Base-by-base conservation (phyloP, 2,888 invertebrate species). In the Pycnomerus fuliginosus region DNA sequence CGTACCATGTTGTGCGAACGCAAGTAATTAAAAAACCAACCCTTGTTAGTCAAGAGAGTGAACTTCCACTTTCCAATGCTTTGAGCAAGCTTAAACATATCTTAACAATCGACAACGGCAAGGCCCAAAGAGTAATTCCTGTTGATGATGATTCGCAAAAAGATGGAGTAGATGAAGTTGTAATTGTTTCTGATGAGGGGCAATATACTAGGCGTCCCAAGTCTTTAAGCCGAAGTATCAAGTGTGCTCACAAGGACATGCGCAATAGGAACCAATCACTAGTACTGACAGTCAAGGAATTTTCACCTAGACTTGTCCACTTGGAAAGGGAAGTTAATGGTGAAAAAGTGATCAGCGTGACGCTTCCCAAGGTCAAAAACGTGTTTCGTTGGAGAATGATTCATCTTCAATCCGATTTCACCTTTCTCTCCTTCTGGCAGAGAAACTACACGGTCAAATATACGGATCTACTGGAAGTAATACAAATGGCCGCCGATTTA, bases 391-490 rank as follows among this genome's bases (percentile, higher is more conserved):
- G 81, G 81, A 76, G 78, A 54, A 69, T 80, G 44, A 73, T 80
- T 67, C 75, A 69, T 27, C 52, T 80, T 24, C 76, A 77, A 67
- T 71, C 77, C 41, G 76, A 77, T 62, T 80, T 81, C 60, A 66
- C 62, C 11, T 77, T 77, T 60, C 70, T 82, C 31, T 69, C 74
- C 36, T 77, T 81, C 57, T 69, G 67, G 42, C 71, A 69, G 27
- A 74, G 70, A 56, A 74, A 76, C 1, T 78, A 77, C 58, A 76
- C 76, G 39, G 78, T 80, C 1, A 78, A 76, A 63, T 76, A 74
- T 41, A 75, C 60, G 2, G 71, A 77, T 57, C 70, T 82, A 50
- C 55, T 74, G 28, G 72, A 71, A 47, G 73, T 78, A 16, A 74
- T 77, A 17, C 67, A 70, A 46, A 73, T 77, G 25, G 76, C 80